phyloP scores from a whole-genome alignment of 2,888 invertebrate species.

The Cepaea hortensis region DNA sequence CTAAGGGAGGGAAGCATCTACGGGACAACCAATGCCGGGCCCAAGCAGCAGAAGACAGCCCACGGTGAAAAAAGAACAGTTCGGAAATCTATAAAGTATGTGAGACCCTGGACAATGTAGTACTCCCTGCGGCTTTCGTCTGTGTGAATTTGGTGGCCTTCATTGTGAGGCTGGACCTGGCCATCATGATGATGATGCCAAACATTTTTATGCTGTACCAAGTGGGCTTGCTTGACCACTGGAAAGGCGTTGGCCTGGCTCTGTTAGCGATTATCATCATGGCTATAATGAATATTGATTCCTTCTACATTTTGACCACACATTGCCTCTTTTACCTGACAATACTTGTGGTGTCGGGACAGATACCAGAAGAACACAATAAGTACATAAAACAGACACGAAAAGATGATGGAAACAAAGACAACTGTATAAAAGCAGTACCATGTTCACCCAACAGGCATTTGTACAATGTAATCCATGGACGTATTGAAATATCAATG shows the following conservation, averaged over 20 bases:
- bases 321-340: constrained; percentile 29
- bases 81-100: not conserved
- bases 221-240: not conserved
- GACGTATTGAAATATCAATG: too few relatives aligned
- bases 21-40: not conserved
- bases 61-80: not conserved
- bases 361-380: not conserved
- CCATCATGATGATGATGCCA: constrained; percentile 25
- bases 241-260: not conserved
- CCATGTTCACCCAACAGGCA: too few relatives aligned
- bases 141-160: constrained; percentile 17
- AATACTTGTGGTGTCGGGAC: constrained; percentile 9
- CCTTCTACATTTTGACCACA: constrained; percentile 15
- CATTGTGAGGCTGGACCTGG: constrained; percentile 3
- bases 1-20: too few relatives aligned
- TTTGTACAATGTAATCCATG: too few relatives aligned
- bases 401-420: too few relatives aligned
- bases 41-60: not conserved
- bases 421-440: too few relatives aligned
- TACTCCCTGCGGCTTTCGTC: not conserved
- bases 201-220: constrained; percentile 11
- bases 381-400: too few relatives aligned
- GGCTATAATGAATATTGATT: not conserved
- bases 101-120: not conserved
- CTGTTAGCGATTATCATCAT: not conserved